Percentiles rank a stretch among this genome's conserved stretches.
These are phyloP conservation scores for Chloroceryle inda DNA, from an alignment of 2,797 vertebrate species.

Conservation along the genomic window DNA sequence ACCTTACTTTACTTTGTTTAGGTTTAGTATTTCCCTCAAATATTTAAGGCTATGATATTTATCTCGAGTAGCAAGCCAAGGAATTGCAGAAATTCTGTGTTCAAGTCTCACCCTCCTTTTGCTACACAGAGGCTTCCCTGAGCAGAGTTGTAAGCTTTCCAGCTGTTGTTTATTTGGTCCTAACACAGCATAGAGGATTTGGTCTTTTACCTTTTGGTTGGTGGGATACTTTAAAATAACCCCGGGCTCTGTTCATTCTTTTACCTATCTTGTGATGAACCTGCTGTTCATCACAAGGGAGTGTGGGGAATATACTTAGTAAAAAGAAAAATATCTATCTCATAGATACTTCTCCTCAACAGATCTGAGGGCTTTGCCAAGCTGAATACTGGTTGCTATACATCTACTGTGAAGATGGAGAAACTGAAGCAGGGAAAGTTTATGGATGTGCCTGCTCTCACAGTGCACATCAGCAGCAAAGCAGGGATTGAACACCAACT, in stretches of 20 bases:
- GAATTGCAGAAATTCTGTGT: constrained; percentile 51
- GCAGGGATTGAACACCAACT: neutral
- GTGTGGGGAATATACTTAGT: neutral
- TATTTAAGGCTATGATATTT: constrained; percentile 51
- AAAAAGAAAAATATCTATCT: neutral
- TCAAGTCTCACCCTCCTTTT: constrained; percentile 13
- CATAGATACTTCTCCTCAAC: neutral
- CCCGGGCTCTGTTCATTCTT: neutral
- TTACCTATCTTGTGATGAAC: neutral
- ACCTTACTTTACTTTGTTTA: constrained; percentile 31
- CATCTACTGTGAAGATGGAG: neutral
- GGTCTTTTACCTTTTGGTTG: neutral
- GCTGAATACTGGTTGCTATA: neutral
- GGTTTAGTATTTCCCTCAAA: constrained; percentile 60
- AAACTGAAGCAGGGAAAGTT: neutral
- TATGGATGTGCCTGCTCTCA: neutral
- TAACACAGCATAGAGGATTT: neutral
- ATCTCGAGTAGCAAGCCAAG: constrained; percentile 47
- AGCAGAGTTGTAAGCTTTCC: neutral
- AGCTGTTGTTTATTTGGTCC: neutral
- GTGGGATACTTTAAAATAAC: neutral
- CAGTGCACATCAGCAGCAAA: neutral
- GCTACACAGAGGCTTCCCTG: neutral
- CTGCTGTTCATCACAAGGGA: neutral
- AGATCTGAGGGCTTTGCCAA: neutral